Evolutionary conservation across 1,140 invertebrate genomes (phyloP).

Genomic region (Trialeurodes vaporariorum): DNA sequence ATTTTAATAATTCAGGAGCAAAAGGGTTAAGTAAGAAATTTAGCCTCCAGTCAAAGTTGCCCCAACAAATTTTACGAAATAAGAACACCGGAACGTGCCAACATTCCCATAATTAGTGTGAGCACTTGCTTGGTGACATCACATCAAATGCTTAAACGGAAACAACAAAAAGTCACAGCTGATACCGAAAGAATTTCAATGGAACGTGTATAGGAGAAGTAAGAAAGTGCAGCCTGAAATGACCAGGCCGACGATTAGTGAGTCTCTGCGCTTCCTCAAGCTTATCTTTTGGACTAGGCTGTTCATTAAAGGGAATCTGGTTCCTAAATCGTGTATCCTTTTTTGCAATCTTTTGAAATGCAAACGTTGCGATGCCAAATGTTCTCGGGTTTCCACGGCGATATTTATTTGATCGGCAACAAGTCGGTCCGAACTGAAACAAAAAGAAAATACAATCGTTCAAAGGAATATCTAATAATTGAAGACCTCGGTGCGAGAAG

Average conservation of each 20-base stretch:
- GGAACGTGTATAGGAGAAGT: constrained; percentile 68
- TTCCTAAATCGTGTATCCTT: constrained; percentile 82
- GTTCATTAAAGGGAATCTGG: constrained; percentile 77
- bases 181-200: too few species aligned
- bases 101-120: too few species aligned
- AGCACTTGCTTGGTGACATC: too few species aligned
- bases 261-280: constrained; percentile 80
- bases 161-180: too few species aligned
- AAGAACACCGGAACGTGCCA: too few species aligned
- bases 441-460: constrained; percentile 28
- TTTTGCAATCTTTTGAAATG: constrained; percentile 83
- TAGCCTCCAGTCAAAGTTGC: too few species aligned
- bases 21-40: too few species aligned
- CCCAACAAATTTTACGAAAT: too few species aligned
- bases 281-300: constrained; percentile 88
- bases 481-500: too few species aligned
- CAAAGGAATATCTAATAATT: too few species aligned
- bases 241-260: constrained; percentile 73
- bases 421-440: constrained; percentile 74
- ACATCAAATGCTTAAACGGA: too few species aligned
- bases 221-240: constrained; percentile 80
- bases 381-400: constrained; percentile 88
- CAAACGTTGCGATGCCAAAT: constrained; percentile 73
- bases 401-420: constrained; percentile 95
- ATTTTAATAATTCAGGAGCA: too few species aligned